phyloP scores from a whole-genome alignment of 2,113 vertebrate genomes.

The Indicator indicator region DNA sequence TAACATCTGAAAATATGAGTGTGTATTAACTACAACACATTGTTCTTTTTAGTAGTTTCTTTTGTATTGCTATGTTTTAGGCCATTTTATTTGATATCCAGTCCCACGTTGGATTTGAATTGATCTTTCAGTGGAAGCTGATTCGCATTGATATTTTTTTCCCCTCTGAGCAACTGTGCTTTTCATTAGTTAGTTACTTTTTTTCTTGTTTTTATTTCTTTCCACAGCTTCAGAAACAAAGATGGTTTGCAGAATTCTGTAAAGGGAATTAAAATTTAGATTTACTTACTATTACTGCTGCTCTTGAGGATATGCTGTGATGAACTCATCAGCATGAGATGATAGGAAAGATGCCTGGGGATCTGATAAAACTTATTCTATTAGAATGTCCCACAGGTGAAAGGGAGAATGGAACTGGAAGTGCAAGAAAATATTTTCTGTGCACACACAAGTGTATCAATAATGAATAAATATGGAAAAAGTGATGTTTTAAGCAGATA shows the following conservation, averaged over 20 bases:
- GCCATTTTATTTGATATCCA: background rate
- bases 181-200: background rate
- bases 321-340: background rate
- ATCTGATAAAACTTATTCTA: background rate
- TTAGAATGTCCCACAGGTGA: background rate
- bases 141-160: background rate
- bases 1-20: background rate
- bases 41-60: background rate
- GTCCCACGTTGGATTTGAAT: background rate
- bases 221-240: background rate
- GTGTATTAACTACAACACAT: too few species aligned
- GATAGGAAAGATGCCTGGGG: background rate
- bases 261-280: background rate
- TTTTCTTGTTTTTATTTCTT: background rate
- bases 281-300: background rate
- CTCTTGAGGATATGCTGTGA: background rate
- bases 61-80: background rate
- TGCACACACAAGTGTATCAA: background rate
- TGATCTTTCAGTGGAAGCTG: background rate
- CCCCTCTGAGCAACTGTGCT: background rate
- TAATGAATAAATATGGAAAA: background rate
- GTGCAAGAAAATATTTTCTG: background rate
- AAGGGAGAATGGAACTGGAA: background rate
- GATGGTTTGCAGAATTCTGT: background rate
- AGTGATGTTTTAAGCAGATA: background rate